These are phyloP conservation scores for Cyprinodon tularosa DNA, from an alignment of 2,113 vertebrate species.

Conservation along the genomic window DNA sequence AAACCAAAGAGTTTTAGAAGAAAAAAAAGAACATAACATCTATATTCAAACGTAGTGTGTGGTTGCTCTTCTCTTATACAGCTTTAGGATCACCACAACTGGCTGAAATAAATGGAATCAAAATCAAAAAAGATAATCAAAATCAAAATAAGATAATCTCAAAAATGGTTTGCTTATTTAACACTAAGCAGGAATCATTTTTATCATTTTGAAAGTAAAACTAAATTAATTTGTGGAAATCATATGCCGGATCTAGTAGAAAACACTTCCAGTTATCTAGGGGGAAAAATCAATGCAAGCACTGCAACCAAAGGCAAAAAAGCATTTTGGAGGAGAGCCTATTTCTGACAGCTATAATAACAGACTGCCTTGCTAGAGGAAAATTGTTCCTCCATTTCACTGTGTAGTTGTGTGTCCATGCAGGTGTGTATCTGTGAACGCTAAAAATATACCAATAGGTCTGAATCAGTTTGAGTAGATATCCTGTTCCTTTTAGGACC, in stretches of 20 bases:
- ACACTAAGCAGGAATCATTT: background rate
- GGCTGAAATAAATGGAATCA: too few species aligned
- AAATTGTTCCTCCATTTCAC: slow-evolving; percentile 63
- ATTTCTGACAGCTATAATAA: slow-evolving; percentile 65
- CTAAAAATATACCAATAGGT: slow-evolving; percentile 36
- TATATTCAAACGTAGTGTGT: too few species aligned
- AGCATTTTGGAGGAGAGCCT: slow-evolving; percentile 16
- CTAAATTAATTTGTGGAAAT: slow-evolving; percentile 3
- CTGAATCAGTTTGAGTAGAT: slow-evolving; percentile 27
- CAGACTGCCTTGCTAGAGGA: slow-evolving; percentile 50
- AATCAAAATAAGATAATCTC: background rate
- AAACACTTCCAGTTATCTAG: background rate
- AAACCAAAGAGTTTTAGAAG: background rate
- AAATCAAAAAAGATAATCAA: too few species aligned
- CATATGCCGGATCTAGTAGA: background rate
- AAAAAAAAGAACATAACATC: too few species aligned
- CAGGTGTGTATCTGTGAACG: background rate
- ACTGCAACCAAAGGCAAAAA: slow-evolving; percentile 24
- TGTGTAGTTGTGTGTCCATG: slow-evolving; percentile 12
- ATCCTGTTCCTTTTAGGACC: slow-evolving; percentile 55
- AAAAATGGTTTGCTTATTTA: background rate
- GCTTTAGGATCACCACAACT: too few species aligned
- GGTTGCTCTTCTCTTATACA: too few species aligned
- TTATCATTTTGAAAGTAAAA: background rate
- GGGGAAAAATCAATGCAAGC: slow-evolving; percentile 39